Base-by-base conservation (phyloP, 2,888 invertebrate genomes). In the Epinotia bilunana region DNA sequence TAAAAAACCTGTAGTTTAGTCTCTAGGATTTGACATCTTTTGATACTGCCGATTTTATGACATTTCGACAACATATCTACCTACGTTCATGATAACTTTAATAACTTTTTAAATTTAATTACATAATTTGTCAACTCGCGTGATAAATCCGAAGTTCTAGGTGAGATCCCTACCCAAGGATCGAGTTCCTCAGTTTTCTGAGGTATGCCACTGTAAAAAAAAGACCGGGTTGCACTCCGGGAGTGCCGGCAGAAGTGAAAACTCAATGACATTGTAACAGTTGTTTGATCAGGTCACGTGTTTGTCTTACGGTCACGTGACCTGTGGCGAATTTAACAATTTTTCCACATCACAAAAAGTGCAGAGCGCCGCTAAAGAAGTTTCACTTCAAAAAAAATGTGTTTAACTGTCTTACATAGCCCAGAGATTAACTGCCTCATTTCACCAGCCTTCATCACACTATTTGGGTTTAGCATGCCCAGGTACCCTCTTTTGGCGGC, bases 361-460 rank as follows among this genome's bases (percentile, higher is more conserved):
- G n/a, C n/a, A n/a, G n/a, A n/a, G n/a, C n/a, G n/a, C n/a, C n/a
- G n/a, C n/a, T n/a, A n/a, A n/a, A n/a, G n/a, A n/a, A n/a, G n/a
- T n/a, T n/a, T n/a, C n/a, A n/a, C n/a, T n/a, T n/a, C n/a, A n/a
- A n/a, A n/a, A n/a, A n/a, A n/a, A n/a, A n/a, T n/a, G n/a, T n/a
- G n/a, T n/a, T n/a, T n/a, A n/a, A n/a, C n/a, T n/a, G n/a, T n/a
- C n/a, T n/a, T n/a, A n/a, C n/a, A n/a, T n/a, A n/a, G n/a, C n/a
- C n/a, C n/a, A n/a, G n/a, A n/a, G n/a, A n/a, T n/a, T n/a, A n/a
- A n/a, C n/a, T n/a, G n/a, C n/a, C n/a, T 60, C 69, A 46, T 69
- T 58, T 20, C 57, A 28, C 23, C 60, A 58, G 11, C n/a, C 43
- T 69, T 69, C 43, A 69, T 69, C 60, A 69, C 60, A 20, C 46